Evolutionary conservation across 2,113 vertebrate genomes (phyloP).

Genomic region (Platysteira castanea): DNA sequence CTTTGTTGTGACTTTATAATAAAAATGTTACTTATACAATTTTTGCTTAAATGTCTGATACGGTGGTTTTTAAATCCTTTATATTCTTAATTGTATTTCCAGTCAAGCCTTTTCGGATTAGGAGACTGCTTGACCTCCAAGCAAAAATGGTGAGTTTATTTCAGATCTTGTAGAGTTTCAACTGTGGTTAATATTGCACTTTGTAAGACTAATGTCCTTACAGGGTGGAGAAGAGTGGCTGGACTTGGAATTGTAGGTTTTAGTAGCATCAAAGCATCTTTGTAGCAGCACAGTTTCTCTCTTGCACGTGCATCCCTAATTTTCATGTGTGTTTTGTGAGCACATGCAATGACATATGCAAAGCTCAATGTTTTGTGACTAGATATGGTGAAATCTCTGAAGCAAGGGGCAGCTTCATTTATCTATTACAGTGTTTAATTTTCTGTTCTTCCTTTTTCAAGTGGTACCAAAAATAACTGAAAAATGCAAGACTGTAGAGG

Average conservation of each 20-base stretch:
- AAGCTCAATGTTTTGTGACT: neutral
- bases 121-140: slow-evolving; percentile 87
- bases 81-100: neutral
- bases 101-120: slow-evolving; percentile 89
- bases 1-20: neutral
- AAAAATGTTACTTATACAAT: neutral
- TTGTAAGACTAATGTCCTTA: neutral
- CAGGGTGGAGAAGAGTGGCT: neutral
- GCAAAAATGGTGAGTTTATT: slow-evolving; percentile 82
- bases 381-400: neutral
- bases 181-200: neutral
- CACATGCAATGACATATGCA: neutral
- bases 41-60: neutral
- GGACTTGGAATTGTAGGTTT: neutral
- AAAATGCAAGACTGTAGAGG: neutral
- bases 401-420: neutral
- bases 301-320: neutral
- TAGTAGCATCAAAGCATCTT: neutral
- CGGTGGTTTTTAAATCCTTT: neutral
- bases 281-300: neutral
- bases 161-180: neutral
- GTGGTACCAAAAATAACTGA: neutral
- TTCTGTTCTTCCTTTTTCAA: neutral
- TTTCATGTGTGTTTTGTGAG: neutral
- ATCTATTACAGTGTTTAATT: neutral